These are phyloP conservation scores for Andrena trimmerana DNA, from an alignment of 2,888 invertebrate species.

Conservation along the genomic window DNA sequence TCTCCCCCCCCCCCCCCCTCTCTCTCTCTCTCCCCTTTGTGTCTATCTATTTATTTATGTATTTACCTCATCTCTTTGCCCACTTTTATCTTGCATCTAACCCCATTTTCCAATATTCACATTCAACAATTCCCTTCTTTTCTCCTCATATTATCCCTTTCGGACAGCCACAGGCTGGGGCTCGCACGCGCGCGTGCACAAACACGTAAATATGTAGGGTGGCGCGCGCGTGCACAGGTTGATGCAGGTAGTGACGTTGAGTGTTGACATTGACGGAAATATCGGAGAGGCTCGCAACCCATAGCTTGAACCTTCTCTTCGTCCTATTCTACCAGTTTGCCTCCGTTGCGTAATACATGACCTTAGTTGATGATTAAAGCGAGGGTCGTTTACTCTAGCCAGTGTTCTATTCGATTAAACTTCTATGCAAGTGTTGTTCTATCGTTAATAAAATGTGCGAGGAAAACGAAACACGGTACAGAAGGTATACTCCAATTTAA, in stretches of 20 bases:
- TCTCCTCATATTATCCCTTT: not conserved
- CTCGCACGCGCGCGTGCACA: not conserved
- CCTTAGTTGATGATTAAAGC: conserved; percentile 60
- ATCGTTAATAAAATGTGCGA: conserved; percentile 75
- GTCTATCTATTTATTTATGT: no score
- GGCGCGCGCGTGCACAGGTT: conserved; percentile 2
- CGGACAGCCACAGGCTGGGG: conserved; percentile 2
- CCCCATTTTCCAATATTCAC: not conserved
- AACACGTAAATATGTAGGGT: not conserved
- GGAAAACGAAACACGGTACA: conserved; percentile 63
- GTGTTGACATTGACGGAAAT: not conserved
- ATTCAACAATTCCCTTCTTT: not conserved
- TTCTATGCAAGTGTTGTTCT: conserved; percentile 76
- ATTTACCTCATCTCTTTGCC: no score
- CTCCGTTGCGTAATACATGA: conserved; percentile 56
- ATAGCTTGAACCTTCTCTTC: conserved; percentile 28
- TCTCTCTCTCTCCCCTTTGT: not conserved
- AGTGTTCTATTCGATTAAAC: conserved; percentile 74
- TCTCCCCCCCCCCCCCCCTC: not conserved
- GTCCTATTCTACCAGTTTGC: conserved; percentile 13
- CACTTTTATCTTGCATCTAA: no score
- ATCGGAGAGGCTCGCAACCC: conserved; percentile 3
- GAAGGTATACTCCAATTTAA: conserved; percentile 60
- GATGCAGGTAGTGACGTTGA: not conserved
- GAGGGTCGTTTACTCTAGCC: conserved; percentile 72